Conservation (phyloP, 2,113 vertebrate species). For the Bostrychus sinensis region DNA sequence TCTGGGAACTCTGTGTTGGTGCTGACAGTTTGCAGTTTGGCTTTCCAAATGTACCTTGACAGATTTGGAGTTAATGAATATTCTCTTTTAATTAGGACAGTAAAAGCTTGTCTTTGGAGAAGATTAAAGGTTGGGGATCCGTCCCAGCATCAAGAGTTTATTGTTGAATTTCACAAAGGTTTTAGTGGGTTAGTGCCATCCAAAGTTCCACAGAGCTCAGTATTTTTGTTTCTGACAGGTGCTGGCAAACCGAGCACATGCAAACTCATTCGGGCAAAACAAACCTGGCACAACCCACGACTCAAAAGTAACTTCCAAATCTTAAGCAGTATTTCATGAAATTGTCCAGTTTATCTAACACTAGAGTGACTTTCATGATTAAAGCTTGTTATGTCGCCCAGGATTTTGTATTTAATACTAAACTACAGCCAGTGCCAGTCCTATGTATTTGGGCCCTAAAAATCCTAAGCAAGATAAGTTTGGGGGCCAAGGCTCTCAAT, state of each 20-base stretch:
- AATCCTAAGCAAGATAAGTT: no score
- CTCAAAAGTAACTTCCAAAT: background rate
- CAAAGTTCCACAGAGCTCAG: slow-evolving; percentile 24
- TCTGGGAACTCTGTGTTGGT: slow-evolving; percentile 23
- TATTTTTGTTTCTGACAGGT: background rate
- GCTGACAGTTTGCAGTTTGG: slow-evolving; percentile 51
- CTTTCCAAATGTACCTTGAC: slow-evolving; percentile 32
- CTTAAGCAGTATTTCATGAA: no score
- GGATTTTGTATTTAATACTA: no score
- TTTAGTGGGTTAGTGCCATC: slow-evolving; percentile 24
- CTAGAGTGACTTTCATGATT: no score
- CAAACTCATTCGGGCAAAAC: background rate
- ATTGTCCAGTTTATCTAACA: no score
- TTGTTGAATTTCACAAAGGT: slow-evolving; percentile 26
- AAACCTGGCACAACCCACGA: background rate
- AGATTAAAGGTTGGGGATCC: slow-evolving; percentile 47
- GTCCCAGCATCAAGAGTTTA: slow-evolving; percentile 33
- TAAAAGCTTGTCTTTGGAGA: slow-evolving; percentile 39
- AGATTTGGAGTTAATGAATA: slow-evolving; percentile 26
- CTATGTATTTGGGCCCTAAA: no score
- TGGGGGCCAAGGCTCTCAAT: no score
- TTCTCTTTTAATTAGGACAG: slow-evolving; percentile 54
- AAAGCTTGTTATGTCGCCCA: no score
- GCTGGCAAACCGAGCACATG: background rate
- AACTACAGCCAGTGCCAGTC: no score